phyloP scores from a whole-genome alignment of 2,113 vertebrate genomes.

The Epinephelus moara region DNA sequence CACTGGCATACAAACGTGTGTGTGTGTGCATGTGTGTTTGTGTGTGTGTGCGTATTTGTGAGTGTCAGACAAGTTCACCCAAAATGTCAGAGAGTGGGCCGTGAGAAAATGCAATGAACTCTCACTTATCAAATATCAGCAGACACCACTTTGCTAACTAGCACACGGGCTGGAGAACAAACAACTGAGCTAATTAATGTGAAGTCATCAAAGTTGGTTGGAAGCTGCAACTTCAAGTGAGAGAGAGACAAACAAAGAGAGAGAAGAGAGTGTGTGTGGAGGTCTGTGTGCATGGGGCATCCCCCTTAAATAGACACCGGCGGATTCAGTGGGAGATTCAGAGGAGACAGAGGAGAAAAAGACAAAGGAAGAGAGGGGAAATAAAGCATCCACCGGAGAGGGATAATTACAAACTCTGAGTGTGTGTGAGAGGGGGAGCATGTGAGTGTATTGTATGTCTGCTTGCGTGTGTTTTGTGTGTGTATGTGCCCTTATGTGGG shows the following conservation, averaged over 20 bases:
- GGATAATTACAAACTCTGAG: conserved; percentile 39
- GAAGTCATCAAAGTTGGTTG: conserved; percentile 13
- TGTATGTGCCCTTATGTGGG: conserved; percentile 21
- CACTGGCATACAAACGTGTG: background rate
- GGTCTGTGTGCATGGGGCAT: background rate
- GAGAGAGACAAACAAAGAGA: background rate
- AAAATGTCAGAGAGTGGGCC: conserved; percentile 10
- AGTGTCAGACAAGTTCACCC: conserved; percentile 5
- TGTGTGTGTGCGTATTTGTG: background rate
- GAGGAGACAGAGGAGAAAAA: conserved; percentile 48
- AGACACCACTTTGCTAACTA: background rate
- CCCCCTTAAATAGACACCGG: conserved; percentile 36
- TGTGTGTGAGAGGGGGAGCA: background rate
- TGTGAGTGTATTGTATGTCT: conserved; percentile 6
- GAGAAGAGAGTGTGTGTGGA: background rate
- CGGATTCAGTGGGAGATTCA: conserved; percentile 13
- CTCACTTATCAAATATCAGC: conserved; percentile 34
- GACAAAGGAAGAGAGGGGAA: conserved; percentile 15
- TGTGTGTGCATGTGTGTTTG: conserved; percentile 3
- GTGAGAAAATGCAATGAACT: background rate
- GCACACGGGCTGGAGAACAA: conserved; percentile 14
- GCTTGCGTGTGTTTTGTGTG: background rate
- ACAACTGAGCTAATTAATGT: conserved; percentile 33
- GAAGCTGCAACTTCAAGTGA: conserved; percentile 34
- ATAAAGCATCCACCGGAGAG: conserved; percentile 38